phyloP scores from a whole-genome alignment of 2,113 vertebrate genomes.

The Zeus faber region DNA sequence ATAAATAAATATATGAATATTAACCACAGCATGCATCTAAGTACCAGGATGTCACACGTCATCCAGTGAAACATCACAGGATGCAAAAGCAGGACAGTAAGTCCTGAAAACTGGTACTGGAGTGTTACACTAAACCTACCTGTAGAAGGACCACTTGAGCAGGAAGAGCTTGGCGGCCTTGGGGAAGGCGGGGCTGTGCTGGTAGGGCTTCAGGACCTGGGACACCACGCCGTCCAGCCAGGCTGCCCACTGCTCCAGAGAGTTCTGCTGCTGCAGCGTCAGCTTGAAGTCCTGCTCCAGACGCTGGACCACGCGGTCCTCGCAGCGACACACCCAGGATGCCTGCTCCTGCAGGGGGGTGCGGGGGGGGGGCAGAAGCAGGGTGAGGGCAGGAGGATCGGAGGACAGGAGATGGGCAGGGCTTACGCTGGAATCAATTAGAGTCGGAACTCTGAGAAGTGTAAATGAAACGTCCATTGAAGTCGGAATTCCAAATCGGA shows the following conservation, averaged over 20 bases:
- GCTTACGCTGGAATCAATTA: too few species aligned
- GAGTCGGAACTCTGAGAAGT: too few species aligned
- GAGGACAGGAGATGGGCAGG: too few species aligned
- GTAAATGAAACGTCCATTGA: too few species aligned
- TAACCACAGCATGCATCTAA: too few species aligned
- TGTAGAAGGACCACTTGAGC: constrained; percentile 96
- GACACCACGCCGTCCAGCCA: constrained; percentile 91
- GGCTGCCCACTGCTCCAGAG: constrained; percentile 90
- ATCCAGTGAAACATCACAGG: too few species aligned
- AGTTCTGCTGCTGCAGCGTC: constrained; percentile 94
- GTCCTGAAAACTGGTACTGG: not conserved
- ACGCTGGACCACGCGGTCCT: constrained; percentile 88
- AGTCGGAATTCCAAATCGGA: too few species aligned
- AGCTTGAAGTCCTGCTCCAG: constrained; percentile 94
- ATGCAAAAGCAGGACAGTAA: too few species aligned
- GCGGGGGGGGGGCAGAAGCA: not conserved
- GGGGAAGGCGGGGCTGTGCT: constrained; percentile 84
- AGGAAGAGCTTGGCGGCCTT: constrained; percentile 91
- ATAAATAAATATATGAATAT: too few species aligned
- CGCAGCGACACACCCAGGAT: constrained; percentile 92
- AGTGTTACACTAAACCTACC: constrained; percentile 58
- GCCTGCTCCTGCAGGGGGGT: constrained; percentile 82
- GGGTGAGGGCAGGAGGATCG: not conserved
- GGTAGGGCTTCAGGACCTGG: constrained; percentile 90
- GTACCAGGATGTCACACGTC: too few species aligned